Evolutionary conservation across 2,113 vertebrate species (phyloP).

Genomic region (zebrafish (Danio rerio)): GRCz12tu NC_133190.1:29426501-29427000

Average conservation of each 20-base stretch:
- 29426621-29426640: background rate
- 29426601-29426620: background rate
- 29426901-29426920: background rate
- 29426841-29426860: constrained; percentile 91
- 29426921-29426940: too few species aligned
- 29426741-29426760: background rate
- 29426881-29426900: constrained; percentile 39
- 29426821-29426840: constrained; percentile 88
- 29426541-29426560: constrained; percentile 87
- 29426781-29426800: constrained; percentile 86
- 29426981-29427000: too few species aligned
- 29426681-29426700: background rate
- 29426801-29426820: constrained; percentile 90
- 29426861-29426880: constrained; percentile 83
- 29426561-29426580: constrained; percentile 94
- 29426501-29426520: constrained; percentile 74
- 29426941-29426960: too few species aligned
- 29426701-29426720: background rate
- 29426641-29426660: background rate
- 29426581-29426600: constrained; percentile 55
- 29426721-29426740: background rate
- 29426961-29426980: too few species aligned
- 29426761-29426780: constrained; percentile 80
- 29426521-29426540: constrained; percentile 83
- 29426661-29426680: too few species aligned